Evolutionary conservation across 1,140 invertebrate genomes (phyloP).

Genomic region (Tribolium madens): DNA sequence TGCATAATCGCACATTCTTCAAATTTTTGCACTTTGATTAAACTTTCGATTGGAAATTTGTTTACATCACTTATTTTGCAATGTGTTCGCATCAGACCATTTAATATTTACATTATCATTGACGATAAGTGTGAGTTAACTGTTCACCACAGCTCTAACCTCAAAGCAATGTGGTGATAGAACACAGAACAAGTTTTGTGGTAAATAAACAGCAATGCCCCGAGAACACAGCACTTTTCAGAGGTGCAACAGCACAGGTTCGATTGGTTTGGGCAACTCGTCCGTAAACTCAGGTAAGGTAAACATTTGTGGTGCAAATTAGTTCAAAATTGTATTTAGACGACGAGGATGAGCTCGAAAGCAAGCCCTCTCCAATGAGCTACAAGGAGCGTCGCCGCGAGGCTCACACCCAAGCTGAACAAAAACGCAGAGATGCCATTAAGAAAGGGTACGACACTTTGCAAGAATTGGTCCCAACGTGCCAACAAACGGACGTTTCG

Average conservation of each 20-base stretch:
- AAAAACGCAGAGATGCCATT: conserved; percentile 96
- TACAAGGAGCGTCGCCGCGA: conserved; percentile 95
- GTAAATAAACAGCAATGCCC: conserved; percentile 28
- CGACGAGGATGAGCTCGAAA: conserved; percentile 85
- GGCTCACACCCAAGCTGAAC: conserved; percentile 97
- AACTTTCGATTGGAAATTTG: background rate
- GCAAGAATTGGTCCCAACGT: conserved; percentile 93
- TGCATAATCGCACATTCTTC: background rate
- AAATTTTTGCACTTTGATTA: conserved; percentile 1
- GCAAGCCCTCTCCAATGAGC: conserved; percentile 82
- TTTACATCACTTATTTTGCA: background rate
- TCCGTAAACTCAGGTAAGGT: conserved; percentile 51
- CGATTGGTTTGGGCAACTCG: conserved; percentile 42
- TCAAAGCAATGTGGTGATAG: conserved; percentile 11
- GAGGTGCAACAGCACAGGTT: conserved; percentile 45
- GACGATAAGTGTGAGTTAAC: background rate
- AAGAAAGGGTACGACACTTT: conserved; percentile 95
- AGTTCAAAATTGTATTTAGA: conserved; percentile 66
- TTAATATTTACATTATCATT: conserved; percentile 1
- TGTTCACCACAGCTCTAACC: background rate
- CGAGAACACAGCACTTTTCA: conserved; percentile 37
- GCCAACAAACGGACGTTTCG: conserved; percentile 87
- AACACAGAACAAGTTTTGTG: conserved; percentile 8
- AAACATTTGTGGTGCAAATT: background rate
- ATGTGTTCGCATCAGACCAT: background rate